Conservation (phyloP, 2,113 vertebrate genomes). For the Proterorhinus semilunaris region DNA sequence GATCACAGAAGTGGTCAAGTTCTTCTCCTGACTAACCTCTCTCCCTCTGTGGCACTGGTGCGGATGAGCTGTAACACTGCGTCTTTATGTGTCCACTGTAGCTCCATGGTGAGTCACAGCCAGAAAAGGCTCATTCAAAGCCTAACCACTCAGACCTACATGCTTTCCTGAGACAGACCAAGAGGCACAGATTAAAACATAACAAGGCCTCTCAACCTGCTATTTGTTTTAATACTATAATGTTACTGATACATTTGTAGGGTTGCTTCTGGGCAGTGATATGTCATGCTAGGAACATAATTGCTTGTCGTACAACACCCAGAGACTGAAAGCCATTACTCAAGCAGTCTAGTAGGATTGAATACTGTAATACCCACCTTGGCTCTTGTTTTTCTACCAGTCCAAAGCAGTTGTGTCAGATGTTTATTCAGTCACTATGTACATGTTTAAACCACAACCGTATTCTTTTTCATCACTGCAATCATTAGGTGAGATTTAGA, state of each 20-base stretch:
- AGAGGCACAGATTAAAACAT: conserved; percentile 32
- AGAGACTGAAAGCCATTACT: neutral
- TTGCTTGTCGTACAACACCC: too few relatives aligned
- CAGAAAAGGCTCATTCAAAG: conserved; percentile 66
- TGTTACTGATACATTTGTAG: neutral
- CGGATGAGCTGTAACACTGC: conserved; percentile 54
- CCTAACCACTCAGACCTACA: conserved; percentile 60
- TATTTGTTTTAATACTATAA: conserved; percentile 7
- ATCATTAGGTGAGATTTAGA: conserved; percentile 32
- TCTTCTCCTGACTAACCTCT: conserved; percentile 10
- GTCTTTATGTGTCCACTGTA: conserved; percentile 61
- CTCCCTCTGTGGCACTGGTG: conserved; percentile 40
- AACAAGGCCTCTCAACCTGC: conserved; percentile 16
- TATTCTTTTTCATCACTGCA: conserved; percentile 22
- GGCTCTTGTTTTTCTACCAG: neutral
- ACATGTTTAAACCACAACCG: neutral
- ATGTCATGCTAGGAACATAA: too few relatives aligned
- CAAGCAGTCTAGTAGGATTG: neutral
- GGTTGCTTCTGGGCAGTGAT: too few relatives aligned
- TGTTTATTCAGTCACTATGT: neutral
- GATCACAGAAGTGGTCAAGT: conserved; percentile 9
- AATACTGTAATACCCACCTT: neutral
- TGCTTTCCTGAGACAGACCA: conserved; percentile 37
- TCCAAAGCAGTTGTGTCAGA: neutral
- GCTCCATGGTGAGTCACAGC: conserved; percentile 60